Evolutionary conservation across 2,888 invertebrate genomes (phyloP).

Genomic region (Gastrophysa polygoni): DNA sequence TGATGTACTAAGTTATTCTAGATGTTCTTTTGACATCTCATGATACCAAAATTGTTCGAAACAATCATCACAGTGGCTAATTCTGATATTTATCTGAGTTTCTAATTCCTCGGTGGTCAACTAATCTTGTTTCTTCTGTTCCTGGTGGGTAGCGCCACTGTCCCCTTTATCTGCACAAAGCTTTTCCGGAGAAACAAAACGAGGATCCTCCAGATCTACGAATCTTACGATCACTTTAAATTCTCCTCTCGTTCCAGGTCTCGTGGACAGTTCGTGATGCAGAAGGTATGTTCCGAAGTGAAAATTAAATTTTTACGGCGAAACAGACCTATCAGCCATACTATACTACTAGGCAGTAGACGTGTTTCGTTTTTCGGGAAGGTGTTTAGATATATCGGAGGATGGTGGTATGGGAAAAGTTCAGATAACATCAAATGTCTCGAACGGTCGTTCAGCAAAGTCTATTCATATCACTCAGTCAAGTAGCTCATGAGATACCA

Average conservation of each 20-base stretch:
- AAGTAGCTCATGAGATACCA: too few relatives aligned
- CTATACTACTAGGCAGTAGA: neutral
- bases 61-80: too few relatives aligned
- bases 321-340: neutral
- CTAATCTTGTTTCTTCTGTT: too few relatives aligned
- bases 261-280: constrained; percentile 32
- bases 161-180: constrained; percentile 6
- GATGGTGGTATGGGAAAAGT: too few relatives aligned
- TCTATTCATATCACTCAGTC: too few relatives aligned
- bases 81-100: too few relatives aligned
- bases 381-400: neutral
- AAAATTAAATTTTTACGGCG: constrained; percentile 29
- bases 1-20: too few relatives aligned
- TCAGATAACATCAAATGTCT: too few relatives aligned
- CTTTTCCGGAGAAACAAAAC: neutral
- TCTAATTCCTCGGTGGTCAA: too few relatives aligned
- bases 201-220: constrained; percentile 4
- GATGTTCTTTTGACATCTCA: too few relatives aligned
- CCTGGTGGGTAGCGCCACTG: neutral
- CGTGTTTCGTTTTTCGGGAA: neutral
- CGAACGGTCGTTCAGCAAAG: too few relatives aligned
- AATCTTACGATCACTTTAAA: constrained; percentile 25
- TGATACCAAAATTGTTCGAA: too few relatives aligned
- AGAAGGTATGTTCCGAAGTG: constrained; percentile 36
- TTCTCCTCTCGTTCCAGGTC: constrained; percentile 37